Evolutionary conservation across 2,888 invertebrate species (phyloP).

Genomic region (Tiphia femorata): DNA sequence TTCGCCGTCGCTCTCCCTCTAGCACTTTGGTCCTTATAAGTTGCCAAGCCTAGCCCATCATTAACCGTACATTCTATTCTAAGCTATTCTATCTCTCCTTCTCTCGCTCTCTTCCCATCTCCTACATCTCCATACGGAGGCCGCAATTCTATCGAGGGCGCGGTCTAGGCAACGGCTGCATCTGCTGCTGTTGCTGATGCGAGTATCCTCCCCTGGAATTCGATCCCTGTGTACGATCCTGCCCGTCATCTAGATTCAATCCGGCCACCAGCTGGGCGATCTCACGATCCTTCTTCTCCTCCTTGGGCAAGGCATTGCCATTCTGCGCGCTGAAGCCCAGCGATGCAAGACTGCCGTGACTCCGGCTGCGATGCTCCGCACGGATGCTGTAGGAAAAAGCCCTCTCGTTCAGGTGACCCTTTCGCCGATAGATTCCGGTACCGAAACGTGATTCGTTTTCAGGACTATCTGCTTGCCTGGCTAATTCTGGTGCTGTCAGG

Average conservation of each 20-base stretch:
- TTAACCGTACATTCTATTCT: too few relatives aligned
- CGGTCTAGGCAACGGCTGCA: conserved; percentile 65
- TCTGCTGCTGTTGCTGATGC: conserved; percentile 54
- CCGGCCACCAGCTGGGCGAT: conserved; percentile 95
- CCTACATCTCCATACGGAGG: too few relatives aligned
- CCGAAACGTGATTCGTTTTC: conserved; percentile 76
- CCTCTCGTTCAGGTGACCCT: conserved; percentile 92
- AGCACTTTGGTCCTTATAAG: too few relatives aligned
- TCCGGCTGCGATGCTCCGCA: conserved; percentile 92
- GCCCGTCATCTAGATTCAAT: conserved; percentile 80
- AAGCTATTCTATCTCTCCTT: too few relatives aligned
- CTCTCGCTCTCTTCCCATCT: too few relatives aligned
- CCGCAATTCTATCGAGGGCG: conserved; percentile 59
- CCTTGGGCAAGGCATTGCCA: conserved; percentile 70
- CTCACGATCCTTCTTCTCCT: conserved; percentile 86
- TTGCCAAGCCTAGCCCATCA: too few relatives aligned
- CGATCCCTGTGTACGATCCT: conserved; percentile 43
- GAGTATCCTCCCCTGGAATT: conserved; percentile 66
- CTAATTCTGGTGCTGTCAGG: conserved; percentile 47
- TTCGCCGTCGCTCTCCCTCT: too few relatives aligned
- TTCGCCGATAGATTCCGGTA: conserved; percentile 89
- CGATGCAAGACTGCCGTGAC: conserved; percentile 92
- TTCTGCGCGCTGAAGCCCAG: conserved; percentile 86
- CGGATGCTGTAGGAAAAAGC: conserved; percentile 95
- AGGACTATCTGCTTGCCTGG: conserved; percentile 53